phyloP scores from a whole-genome alignment of 2,113 vertebrate genomes.

The Engraulis encrasicolus region DNA sequence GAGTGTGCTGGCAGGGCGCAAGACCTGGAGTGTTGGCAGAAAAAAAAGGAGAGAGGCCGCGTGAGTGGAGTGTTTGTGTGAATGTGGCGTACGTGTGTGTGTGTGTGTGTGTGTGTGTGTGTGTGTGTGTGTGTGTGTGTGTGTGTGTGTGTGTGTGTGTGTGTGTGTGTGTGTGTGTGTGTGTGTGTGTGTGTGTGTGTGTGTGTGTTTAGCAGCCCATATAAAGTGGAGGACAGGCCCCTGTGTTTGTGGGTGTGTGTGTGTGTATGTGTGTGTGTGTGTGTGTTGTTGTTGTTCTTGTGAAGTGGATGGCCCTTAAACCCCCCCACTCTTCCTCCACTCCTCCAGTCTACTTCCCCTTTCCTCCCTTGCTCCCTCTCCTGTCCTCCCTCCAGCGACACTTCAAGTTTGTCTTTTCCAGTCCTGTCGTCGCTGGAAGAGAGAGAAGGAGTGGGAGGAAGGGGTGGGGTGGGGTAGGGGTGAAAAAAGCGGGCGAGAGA shows the following conservation, averaged over 20 bases:
- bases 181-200: conserved; percentile 67
- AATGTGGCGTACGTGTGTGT: conserved; percentile 17
- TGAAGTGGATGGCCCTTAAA: conserved; percentile 45
- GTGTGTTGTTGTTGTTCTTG: no score
- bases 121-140: conserved; percentile 45
- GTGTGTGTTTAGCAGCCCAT: conserved; percentile 60
- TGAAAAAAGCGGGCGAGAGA: conserved; percentile 55
- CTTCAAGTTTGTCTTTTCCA: conserved; percentile 80
- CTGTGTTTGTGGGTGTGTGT: conserved; percentile 63
- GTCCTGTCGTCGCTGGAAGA: conserved; percentile 63
- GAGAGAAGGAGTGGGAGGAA: neutral
- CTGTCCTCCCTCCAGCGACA: conserved; percentile 59
- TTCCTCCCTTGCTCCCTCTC: neutral
- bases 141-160: no score
- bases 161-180: no score
- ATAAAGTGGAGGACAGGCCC: conserved; percentile 57
- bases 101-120: conserved; percentile 38
- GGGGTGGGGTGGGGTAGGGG: no score
- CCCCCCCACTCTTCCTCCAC: neutral
- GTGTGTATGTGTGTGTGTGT: no score
- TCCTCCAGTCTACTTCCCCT: conserved; percentile 53
- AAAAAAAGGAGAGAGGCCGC: conserved; percentile 35
- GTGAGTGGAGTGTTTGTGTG: conserved; percentile 34
- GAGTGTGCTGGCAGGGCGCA: conserved; percentile 53
- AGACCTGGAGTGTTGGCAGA: conserved; percentile 54